Percentiles rank a stretch among this genome's conserved stretches.
Conservation (phyloP, 2,113 vertebrate species). For the Eurystomus gularis region DNA sequence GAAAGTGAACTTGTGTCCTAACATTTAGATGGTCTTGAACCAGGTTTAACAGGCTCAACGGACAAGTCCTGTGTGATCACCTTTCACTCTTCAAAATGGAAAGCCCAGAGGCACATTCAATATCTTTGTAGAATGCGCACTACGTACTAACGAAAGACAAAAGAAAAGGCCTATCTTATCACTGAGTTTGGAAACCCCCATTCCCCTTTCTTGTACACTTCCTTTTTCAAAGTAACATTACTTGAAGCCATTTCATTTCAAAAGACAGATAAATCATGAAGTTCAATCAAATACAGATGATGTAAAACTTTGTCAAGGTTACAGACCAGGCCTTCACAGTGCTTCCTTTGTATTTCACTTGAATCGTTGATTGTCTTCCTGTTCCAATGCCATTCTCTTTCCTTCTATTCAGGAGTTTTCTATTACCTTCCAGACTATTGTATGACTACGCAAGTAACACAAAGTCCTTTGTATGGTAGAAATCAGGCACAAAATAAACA, state of each 20-base stretch:
- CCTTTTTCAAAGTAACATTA: constrained; percentile 20
- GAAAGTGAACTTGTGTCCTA: not conserved
- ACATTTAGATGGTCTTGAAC: not conserved
- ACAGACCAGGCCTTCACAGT: constrained; percentile 29
- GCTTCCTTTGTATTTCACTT: constrained; percentile 64
- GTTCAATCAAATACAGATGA: not conserved
- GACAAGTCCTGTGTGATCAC: not conserved
- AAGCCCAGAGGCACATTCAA: not conserved
- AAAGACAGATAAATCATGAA: constrained; percentile 34
- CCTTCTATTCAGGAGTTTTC: constrained; percentile 75
- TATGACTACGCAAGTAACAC: constrained; percentile 47
- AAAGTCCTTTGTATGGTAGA: constrained; percentile 57
- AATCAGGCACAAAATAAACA: constrained; percentile 50
- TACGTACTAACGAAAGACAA: not conserved
- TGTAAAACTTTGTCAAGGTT: constrained; percentile 53
- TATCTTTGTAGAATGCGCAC: not conserved
- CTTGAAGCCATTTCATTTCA: constrained; percentile 9
- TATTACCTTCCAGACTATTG: constrained; percentile 74
- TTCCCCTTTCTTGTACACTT: not conserved
- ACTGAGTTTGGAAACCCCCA: not conserved
- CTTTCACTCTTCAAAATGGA: not conserved
- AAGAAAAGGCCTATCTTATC: not conserved
- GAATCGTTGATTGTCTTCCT: constrained; percentile 68
- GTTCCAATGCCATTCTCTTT: constrained; percentile 62
- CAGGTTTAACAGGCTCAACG: not conserved